A percentile compares a stretch with the other conserved stretches of the same genome.
phyloP scores from a whole-genome alignment of 2,888 invertebrate genomes.

The Hirtodrosophila confusa region DNA sequence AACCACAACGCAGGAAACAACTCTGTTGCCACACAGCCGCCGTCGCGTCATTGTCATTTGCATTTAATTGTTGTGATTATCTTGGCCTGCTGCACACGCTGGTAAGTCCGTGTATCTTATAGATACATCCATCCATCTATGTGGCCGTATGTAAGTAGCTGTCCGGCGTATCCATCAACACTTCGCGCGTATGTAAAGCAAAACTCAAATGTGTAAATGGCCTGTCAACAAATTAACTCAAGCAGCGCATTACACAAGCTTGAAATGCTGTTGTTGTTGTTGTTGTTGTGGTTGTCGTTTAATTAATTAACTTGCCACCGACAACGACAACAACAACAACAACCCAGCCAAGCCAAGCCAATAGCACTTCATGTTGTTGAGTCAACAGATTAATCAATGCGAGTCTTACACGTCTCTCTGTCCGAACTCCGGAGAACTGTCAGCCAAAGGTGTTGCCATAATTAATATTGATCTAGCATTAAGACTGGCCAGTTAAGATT shows the following conservation, averaged over 20 bases:
- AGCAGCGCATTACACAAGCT: constrained; percentile 47
- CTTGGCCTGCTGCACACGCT: constrained; percentile 81
- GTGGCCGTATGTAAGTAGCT: constrained; percentile 14
- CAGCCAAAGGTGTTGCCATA: constrained; percentile 69
- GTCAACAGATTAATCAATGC: constrained; percentile 75
- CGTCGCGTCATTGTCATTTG: constrained; percentile 78
- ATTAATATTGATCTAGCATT: constrained; percentile 73
- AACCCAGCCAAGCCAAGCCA: no score
- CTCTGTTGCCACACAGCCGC: constrained; percentile 55
- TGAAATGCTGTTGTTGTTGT: constrained; percentile 18
- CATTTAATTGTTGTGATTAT: constrained; percentile 83
- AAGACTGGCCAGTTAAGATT: constrained; percentile 27
- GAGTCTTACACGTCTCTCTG: constrained; percentile 34
- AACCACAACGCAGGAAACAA: constrained; percentile 45
- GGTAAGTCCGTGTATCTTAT: constrained; percentile 70
- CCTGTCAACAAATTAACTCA: constrained; percentile 77
- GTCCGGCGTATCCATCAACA: constrained; percentile 50
- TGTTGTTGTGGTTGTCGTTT: constrained; percentile 40
- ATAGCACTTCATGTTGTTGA: constrained; percentile 48
- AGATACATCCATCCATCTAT: constrained; percentile 34
- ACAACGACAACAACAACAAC: constrained; percentile 24
- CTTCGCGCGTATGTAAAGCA: constrained; percentile 46
- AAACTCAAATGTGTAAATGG: constrained; percentile 65
- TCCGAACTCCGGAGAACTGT: constrained; percentile 56
- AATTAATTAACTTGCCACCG: constrained; percentile 56